Percentiles rank a stretch among this genome's conserved stretches.
Evolutionary conservation across 2,113 vertebrate species (phyloP).

Genomic region (Fregata magnificens): DNA sequence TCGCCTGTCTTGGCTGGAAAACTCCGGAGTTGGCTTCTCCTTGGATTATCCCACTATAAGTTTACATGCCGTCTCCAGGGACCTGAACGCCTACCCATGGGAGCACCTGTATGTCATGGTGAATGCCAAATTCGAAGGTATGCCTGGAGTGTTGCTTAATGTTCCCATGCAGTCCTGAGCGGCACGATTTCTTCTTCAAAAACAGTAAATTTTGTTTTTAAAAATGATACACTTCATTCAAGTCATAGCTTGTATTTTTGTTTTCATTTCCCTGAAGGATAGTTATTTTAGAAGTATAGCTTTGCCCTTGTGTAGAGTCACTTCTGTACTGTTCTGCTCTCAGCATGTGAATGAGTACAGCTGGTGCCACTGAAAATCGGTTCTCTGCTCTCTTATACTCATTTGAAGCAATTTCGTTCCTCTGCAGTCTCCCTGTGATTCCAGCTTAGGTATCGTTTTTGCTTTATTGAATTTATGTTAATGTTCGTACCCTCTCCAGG

Average conservation of each 20-base stretch:
- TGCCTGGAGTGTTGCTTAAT: fast-evolving
- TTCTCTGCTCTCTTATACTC: not conserved
- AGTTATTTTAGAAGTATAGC: not conserved
- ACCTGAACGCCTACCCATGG: constrained; percentile 83
- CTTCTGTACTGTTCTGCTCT: not conserved
- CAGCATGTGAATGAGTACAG: not conserved
- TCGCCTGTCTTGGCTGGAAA: constrained; percentile 90
- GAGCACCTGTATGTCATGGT: constrained; percentile 98
- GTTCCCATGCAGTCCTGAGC: fast-evolving
- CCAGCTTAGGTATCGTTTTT: not conserved
- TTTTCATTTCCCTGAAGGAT: not conserved
- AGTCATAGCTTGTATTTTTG: not conserved
- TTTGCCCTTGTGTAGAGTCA: not conserved
- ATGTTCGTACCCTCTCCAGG: not conserved
- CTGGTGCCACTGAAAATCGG: not conserved
- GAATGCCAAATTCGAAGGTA: constrained; percentile 88
- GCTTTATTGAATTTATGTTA: not conserved
- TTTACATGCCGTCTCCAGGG: constrained; percentile 92
- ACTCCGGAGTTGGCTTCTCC: constrained; percentile 88
- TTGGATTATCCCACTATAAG: constrained; percentile 95
- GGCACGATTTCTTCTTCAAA: not conserved
- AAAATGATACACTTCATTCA: not conserved
- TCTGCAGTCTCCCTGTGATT: not conserved
- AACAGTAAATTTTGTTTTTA: not conserved
- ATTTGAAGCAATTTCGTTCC: not conserved